Percentiles rank a stretch among this genome's conserved stretches.
Conservation (phyloP, 2,113 vertebrate species). For the Morphnarchus princeps region DNA sequence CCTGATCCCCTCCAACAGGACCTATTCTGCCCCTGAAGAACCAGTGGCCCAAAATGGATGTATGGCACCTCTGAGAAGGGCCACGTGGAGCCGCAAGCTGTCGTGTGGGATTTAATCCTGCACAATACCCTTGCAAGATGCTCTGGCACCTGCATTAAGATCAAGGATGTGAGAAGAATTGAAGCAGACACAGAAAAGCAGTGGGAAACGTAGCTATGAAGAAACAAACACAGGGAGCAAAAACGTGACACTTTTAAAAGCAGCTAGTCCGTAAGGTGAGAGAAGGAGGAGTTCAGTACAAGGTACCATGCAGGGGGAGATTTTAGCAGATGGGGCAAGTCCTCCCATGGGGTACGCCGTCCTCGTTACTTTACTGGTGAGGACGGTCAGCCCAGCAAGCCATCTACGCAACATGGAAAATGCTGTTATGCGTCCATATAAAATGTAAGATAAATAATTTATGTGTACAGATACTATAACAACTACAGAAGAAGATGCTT, state of each 20-base stretch:
- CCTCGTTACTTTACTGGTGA: not conserved
- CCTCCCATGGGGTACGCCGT: rapidly evolving
- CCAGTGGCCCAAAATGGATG: not conserved
- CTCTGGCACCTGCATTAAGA: not conserved
- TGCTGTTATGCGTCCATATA: not conserved
- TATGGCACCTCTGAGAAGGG: not conserved
- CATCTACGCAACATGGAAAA: not conserved
- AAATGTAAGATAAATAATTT: not conserved
- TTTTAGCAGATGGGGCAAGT: not conserved
- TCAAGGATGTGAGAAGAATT: not conserved
- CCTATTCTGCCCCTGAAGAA: not conserved
- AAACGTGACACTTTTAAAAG: not conserved
- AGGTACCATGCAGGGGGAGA: rapidly evolving
- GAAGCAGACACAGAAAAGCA: not conserved
- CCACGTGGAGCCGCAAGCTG: not conserved
- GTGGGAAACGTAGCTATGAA: not conserved
- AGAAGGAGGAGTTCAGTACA: not conserved
- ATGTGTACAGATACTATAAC: not conserved
- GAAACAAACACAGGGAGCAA: not conserved
- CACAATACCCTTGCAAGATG: not conserved
- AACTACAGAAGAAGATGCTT: not conserved
- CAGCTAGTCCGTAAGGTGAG: not conserved
- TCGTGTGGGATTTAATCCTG: not conserved
- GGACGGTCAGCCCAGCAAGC: not conserved
- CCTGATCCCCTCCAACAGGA: not conserved